A percentile compares a stretch with the other conserved stretches of the same genome.
Conservation (phyloP, 2,888 invertebrate species). For the Drosophila conformis region DNA sequence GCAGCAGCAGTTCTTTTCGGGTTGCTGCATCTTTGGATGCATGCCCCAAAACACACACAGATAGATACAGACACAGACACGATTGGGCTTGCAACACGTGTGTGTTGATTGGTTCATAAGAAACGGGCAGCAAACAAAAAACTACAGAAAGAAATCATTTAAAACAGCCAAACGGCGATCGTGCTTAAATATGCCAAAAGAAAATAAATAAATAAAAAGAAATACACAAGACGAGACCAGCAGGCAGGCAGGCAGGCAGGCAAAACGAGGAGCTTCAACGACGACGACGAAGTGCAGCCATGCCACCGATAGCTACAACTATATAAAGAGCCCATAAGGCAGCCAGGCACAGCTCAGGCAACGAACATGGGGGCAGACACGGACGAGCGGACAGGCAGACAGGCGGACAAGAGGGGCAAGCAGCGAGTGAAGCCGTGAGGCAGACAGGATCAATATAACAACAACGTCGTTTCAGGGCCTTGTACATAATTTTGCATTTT, state of each 20-base stretch:
- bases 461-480: slow-evolving; percentile 70
- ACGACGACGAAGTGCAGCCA: slow-evolving; percentile 72
- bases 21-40: slow-evolving; percentile 23
- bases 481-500: slow-evolving; percentile 83
- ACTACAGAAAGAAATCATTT: slow-evolving; percentile 71
- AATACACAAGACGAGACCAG: slow-evolving; percentile 2
- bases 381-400: background rate
- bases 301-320: slow-evolving; percentile 79
- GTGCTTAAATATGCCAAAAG: slow-evolving; percentile 76
- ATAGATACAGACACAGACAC: slow-evolving; percentile 1
- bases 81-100: slow-evolving; percentile 57
- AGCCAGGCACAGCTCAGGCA: slow-evolving; percentile 18
- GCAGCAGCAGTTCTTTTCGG: slow-evolving; percentile 15
- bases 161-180: slow-evolving; percentile 72
- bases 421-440: slow-evolving; percentile 37
- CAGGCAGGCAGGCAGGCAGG: slow-evolving; percentile 20
- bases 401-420: slow-evolving; percentile 4
- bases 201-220: slow-evolving; percentile 6
- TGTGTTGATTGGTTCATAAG: slow-evolving; percentile 79
- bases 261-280: slow-evolving; percentile 37
- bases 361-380: background rate
- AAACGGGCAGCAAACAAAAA: slow-evolving; percentile 61
- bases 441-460: slow-evolving; percentile 77
- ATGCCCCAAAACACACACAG: slow-evolving; percentile 41
- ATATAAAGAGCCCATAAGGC: slow-evolving; percentile 65